These are phyloP conservation scores for Anniella stebbinsi DNA, from an alignment of 2,797 vertebrate genomes.

Conservation along the genomic window DNA sequence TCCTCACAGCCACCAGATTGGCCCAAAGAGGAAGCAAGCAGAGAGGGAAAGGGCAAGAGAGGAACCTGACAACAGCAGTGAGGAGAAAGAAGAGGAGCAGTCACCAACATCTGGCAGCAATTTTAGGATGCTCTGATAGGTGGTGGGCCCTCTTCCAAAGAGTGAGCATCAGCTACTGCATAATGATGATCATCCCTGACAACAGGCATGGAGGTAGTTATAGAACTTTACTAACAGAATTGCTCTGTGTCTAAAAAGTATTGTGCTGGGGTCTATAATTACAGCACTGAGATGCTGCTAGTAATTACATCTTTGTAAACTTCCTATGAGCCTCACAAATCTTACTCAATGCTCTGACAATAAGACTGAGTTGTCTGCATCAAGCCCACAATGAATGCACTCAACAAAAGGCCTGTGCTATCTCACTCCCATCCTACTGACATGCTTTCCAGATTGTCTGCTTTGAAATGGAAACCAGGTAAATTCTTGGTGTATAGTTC, in stretches of 20 bases:
- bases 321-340: not conserved
- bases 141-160: not conserved
- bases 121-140: not conserved
- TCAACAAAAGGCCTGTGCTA: not conserved
- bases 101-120: not conserved
- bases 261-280: not conserved
- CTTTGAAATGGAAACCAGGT: constrained; percentile 51
- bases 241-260: not conserved
- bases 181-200: not conserved
- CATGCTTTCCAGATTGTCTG: not conserved
- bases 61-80: not conserved
- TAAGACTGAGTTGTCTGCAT: constrained; percentile 23
- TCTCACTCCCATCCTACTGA: not conserved
- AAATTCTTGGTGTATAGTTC: constrained; percentile 37
- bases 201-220: not conserved
- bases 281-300: not conserved
- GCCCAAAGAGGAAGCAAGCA: not conserved
- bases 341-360: constrained; percentile 46
- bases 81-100: not conserved
- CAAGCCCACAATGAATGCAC: not conserved
- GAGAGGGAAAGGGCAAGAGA: not conserved
- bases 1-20: not conserved
- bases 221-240: not conserved
- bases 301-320: not conserved
- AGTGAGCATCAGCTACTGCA: not conserved